phyloP scores from a whole-genome alignment of 2,888 invertebrate species.

The Acanthococcus lagerstroemiae region DNA sequence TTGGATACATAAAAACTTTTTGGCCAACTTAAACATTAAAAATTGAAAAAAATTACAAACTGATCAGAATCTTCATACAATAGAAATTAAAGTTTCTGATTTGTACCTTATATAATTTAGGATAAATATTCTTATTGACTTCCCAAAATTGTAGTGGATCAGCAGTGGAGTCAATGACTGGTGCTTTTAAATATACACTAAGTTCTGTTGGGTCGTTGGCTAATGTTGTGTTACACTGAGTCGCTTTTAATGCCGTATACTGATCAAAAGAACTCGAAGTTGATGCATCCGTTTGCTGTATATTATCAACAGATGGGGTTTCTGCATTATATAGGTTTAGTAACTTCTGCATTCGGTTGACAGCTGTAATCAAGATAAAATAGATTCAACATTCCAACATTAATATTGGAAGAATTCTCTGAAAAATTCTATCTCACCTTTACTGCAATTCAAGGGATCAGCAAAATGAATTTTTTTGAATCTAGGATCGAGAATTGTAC shows the following conservation, averaged over 20 bases:
- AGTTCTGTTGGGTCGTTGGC: not conserved
- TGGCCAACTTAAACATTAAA: not conserved
- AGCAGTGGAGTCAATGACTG: not conserved
- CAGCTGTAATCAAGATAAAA: not conserved
- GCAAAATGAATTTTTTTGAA: constrained; percentile 12
- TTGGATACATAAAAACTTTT: not conserved
- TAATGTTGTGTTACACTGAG: too few species aligned
- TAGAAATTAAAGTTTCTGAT: not conserved
- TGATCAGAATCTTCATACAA: not conserved
- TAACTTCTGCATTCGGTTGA: not conserved
- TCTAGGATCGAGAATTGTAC: constrained; percentile 10
- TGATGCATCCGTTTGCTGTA: too few species aligned
- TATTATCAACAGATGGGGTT: not conserved
- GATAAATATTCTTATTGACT: not conserved
- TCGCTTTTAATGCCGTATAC: not conserved
- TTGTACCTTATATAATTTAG: not conserved
- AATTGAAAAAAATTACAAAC: not conserved
- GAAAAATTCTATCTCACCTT: not conserved
- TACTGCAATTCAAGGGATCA: not conserved
- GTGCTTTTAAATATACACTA: not conserved
- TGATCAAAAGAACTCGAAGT: not conserved
- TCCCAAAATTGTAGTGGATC: not conserved
- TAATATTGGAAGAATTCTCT: not conserved
- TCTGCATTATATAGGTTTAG: not conserved
- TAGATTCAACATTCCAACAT: not conserved